These are phyloP conservation scores for Leptosomus discolor DNA, from an alignment of 2,113 vertebrate species.

Conservation along the genomic window DNA sequence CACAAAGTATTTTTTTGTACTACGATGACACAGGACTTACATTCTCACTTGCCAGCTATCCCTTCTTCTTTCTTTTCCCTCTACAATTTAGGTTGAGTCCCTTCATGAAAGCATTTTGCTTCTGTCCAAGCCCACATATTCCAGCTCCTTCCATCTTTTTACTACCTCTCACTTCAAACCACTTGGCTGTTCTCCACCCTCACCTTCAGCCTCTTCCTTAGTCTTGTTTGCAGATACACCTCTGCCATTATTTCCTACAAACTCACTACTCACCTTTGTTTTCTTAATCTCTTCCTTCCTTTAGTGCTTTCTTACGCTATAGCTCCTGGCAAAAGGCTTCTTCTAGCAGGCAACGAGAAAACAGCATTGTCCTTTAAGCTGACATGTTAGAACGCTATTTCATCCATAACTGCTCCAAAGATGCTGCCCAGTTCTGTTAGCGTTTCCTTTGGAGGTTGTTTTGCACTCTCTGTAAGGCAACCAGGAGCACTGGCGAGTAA, in stretches of 20 bases:
- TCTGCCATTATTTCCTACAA: neutral
- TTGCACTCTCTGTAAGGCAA: neutral
- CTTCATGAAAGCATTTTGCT: neutral
- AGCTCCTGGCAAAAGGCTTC: neutral
- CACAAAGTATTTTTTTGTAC: neutral
- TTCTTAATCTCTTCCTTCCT: neutral
- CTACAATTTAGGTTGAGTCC: neutral
- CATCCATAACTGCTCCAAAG: neutral
- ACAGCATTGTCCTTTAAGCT: neutral
- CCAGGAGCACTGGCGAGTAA: neutral
- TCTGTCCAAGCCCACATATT: neutral
- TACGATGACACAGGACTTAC: neutral
- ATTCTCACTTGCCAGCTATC: neutral
- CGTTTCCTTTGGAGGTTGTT: neutral
- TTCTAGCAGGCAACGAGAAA: neutral
- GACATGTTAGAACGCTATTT: neutral
- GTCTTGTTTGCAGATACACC: neutral
- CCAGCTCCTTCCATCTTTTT: neutral
- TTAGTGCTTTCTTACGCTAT: neutral
- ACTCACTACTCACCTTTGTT: neutral
- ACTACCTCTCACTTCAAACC: neutral
- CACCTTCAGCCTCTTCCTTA: neutral
- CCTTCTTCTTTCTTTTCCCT: neutral
- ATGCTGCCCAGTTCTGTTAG: neutral
- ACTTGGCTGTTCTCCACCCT: neutral